phyloP scores from a whole-genome alignment of 2,113 vertebrate genomes.

The Alligator mississippiensis region DNA sequence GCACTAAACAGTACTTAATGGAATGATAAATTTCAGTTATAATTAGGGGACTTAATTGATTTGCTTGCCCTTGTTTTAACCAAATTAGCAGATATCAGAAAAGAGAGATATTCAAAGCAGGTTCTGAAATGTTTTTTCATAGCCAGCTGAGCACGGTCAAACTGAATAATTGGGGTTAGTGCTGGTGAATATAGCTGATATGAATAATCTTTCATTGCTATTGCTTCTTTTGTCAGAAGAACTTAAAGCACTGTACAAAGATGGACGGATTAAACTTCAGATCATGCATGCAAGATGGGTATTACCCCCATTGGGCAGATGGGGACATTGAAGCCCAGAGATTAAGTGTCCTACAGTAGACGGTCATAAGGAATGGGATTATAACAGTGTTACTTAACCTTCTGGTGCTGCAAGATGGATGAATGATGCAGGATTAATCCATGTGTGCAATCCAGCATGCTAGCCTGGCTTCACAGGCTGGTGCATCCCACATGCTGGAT shows the following conservation, averaged over 20 bases:
- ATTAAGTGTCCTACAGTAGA: not conserved
- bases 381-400: too few species aligned
- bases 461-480: too few species aligned
- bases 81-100: constrained; percentile 50
- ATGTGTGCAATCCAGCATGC: too few species aligned
- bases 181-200: constrained; percentile 44
- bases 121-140: constrained; percentile 61
- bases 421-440: too few species aligned
- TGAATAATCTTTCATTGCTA: constrained; percentile 18
- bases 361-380: not conserved
- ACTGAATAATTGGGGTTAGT: constrained; percentile 48
- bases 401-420: too few species aligned
- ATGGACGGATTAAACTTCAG: not conserved
- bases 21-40: constrained; percentile 63
- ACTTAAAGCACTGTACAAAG: not conserved
- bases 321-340: not conserved
- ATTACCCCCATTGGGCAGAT: not conserved
- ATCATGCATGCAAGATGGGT: not conserved
- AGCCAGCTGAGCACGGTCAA: constrained; percentile 61
- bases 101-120: constrained; percentile 8
- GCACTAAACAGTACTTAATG: constrained; percentile 44
- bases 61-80: constrained; percentile 51
- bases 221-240: not conserved
- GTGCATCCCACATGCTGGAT: too few species aligned
- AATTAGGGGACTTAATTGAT: constrained; percentile 68